Evolutionary conservation across 2,797 vertebrate species (phyloP).

Genomic region (Lates japonicus): DNA sequence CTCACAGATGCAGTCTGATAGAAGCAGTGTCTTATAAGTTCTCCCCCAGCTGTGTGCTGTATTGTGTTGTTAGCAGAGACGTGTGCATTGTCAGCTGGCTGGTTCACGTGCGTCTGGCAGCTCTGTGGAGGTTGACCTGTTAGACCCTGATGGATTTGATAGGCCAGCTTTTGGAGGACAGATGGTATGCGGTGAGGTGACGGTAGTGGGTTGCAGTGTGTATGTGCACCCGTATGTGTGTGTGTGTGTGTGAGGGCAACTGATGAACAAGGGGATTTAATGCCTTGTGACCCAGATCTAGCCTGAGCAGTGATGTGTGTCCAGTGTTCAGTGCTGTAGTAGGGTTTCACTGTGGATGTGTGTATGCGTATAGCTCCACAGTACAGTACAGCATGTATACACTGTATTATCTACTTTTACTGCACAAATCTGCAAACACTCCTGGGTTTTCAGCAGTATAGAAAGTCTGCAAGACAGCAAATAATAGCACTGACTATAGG

Average conservation of each 20-base stretch:
- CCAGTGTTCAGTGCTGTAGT: slow-evolving; percentile 4
- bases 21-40: background rate
- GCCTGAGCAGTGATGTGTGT: slow-evolving; percentile 60
- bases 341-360: background rate
- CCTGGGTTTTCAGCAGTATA: background rate
- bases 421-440: slow-evolving; percentile 34
- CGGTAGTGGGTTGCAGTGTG: slow-evolving; percentile 31
- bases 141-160: slow-evolving; percentile 80
- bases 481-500: slow-evolving; percentile 14
- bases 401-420: slow-evolving; percentile 11
- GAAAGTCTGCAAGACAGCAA: slow-evolving; percentile 27
- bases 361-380: background rate
- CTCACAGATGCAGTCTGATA: too few relatives aligned
- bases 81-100: slow-evolving; percentile 60
- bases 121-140: slow-evolving; percentile 69
- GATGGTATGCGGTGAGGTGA: slow-evolving; percentile 82
- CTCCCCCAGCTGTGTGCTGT: background rate
- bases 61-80: slow-evolving; percentile 20
- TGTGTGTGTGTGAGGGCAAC: slow-evolving; percentile 55
- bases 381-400: background rate
- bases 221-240: slow-evolving; percentile 29
- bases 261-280: slow-evolving; percentile 82
- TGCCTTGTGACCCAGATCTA: slow-evolving; percentile 80
- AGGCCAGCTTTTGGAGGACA: slow-evolving; percentile 80
- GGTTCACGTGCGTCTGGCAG: slow-evolving; percentile 66